Percentiles rank a stretch among this genome's conserved stretches.
phyloP scores from a whole-genome alignment of 2,888 invertebrate species.

The Lasiommata megera region DNA sequence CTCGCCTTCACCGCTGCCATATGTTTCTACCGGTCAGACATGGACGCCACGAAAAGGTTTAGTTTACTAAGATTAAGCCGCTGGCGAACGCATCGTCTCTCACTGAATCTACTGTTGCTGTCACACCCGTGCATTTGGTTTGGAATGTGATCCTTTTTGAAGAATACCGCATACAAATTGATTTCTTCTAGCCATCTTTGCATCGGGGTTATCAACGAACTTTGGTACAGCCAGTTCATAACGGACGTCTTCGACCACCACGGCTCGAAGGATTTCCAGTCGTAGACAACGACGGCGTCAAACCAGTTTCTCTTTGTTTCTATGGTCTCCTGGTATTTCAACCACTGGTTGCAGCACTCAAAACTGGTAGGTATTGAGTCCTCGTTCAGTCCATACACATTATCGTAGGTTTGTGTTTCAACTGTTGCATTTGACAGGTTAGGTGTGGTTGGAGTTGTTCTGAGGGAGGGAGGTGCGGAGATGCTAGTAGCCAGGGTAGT shows the following conservation, averaged over 20 bases:
- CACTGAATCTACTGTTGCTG: conserved; percentile 15
- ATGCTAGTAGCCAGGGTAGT: neutral
- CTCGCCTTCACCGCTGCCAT: no score
- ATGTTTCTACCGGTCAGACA: conserved; percentile 53
- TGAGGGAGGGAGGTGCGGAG: neutral
- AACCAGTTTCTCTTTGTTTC: conserved; percentile 41
- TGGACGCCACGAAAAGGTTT: conserved; percentile 48
- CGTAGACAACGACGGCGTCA: conserved; percentile 40
- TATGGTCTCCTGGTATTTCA: conserved; percentile 39
- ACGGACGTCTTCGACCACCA: conserved; percentile 58
- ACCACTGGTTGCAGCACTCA: conserved; percentile 58
- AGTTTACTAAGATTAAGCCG: conserved; percentile 58
- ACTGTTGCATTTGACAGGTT: neutral
- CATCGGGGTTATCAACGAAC: conserved; percentile 59
- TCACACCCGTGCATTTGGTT: conserved; percentile 22
- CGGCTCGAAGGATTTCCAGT: conserved; percentile 49
- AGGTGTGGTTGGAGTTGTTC: neutral
- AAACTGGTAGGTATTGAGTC: conserved; percentile 33
- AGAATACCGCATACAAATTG: conserved; percentile 47
- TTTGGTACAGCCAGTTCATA: conserved; percentile 60
- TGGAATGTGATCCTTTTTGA: conserved; percentile 25
- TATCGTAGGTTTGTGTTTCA: neutral
- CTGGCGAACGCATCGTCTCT: conserved; percentile 41
- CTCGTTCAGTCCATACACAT: conserved; percentile 37
- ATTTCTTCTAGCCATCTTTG: conserved; percentile 64